Conservation (phyloP, 92 coral and sea anemone genomes). For the Nematostella vectensis region DNA sequence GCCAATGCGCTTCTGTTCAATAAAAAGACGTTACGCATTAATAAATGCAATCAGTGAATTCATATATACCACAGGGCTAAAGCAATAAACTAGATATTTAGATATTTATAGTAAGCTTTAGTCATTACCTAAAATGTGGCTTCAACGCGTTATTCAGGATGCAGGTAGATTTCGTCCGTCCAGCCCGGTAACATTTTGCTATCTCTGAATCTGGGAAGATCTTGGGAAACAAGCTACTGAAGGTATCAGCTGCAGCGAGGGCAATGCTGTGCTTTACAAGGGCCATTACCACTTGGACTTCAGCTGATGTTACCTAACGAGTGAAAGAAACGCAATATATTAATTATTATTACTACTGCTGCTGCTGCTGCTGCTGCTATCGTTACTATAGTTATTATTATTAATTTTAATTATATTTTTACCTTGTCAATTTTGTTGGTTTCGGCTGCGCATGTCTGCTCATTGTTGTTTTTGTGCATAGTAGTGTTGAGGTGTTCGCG, state of each 20-base stretch:
- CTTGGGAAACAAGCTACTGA: conserved; percentile 31
- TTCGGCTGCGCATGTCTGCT: conserved; percentile 28
- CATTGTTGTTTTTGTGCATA: conserved; percentile 28
- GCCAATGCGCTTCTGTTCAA: conserved; percentile 14
- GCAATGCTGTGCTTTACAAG: conserved; percentile 38
- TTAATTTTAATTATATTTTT: too few species aligned
- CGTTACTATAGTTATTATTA: too few species aligned
- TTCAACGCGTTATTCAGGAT: conserved; percentile 50
- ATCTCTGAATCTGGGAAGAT: conserved; percentile 53
- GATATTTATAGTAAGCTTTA: neutral
- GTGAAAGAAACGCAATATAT: neutral
- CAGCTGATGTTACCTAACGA: neutral
- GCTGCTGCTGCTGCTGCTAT: too few species aligned
- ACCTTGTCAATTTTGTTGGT: conserved; percentile 31
- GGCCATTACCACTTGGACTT: conserved; percentile 45
- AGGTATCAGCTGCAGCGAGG: conserved; percentile 53
- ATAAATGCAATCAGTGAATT: too few species aligned
- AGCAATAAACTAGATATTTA: neutral
- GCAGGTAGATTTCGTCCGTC: conserved; percentile 51
- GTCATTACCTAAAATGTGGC: conserved; percentile 51
- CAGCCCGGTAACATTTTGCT: conserved; percentile 43
- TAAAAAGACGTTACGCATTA: too few species aligned
- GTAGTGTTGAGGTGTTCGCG: conserved; percentile 26
- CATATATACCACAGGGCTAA: neutral
- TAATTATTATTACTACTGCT: too few species aligned